Evolutionary conservation across 2,797 vertebrate genomes (phyloP), one percentile per base, ranked within the genome.

Genomic region (Rhabdomys pumilio): DNA sequence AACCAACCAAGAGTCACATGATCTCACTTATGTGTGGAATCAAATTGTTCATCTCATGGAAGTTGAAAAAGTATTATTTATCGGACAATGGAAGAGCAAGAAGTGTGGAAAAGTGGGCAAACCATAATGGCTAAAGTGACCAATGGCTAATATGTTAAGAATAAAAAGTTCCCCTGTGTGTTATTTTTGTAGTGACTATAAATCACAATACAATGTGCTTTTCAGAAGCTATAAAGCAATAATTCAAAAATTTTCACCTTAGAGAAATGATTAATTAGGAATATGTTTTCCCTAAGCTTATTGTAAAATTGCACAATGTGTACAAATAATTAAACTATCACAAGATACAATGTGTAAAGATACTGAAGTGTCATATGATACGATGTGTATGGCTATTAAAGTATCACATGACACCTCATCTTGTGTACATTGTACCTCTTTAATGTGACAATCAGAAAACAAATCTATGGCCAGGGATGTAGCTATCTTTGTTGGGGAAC

Each of bases 51-150:
- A 26, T 55, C 12, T 75, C n/a, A 10, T 31, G 2, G 20, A 63
- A 17, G 6, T 38, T 75, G 19, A 41, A 31, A 55, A 8, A 50
- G 0, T n/a, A 26, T 57, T 53, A 12, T 6, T 50, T 73, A 8
- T 1, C n/a, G 29, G 41, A 82, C 13, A 19, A 4, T 20, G 31
- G 26, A 9, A 79, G 29, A 77, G 3, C 3, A 12, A 11, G n/a
- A 1, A 3, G 0, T 12, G 15, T 29, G 11, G 17, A 50, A 22
- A 13, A 22, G 2, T 31, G 4, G 2, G 17, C 13, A 59, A 38
- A 44, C 10, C 29, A 65, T 22, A 85, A 65, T 31, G 4, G 15
- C 15, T 47, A 31, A 84, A 67, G 29, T 50, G 17, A 34, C 24
- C 24, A 63, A 9, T 53, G 44, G 3, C 14, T 75, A 31, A 14